These are phyloP conservation scores for Agrotis puta DNA, from an alignment of 2,888 invertebrate species.

Conservation along the genomic window DNA sequence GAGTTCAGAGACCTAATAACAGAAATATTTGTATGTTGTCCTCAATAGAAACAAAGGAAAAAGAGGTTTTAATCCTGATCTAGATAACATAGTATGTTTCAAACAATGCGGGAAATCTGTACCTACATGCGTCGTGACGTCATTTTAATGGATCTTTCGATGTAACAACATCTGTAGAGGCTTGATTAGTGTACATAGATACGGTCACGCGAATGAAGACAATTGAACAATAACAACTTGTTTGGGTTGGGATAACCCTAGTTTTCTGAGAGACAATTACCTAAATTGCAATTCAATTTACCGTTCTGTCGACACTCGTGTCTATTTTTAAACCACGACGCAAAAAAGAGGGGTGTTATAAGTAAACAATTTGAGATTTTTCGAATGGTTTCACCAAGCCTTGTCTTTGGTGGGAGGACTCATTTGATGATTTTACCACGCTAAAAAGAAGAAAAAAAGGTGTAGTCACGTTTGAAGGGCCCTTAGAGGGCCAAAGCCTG, in stretches of 20 bases:
- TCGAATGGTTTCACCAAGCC: too few relatives aligned
- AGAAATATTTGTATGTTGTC: conserved; percentile 16
- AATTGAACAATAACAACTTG: conserved; percentile 17
- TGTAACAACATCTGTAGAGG: conserved; percentile 14
- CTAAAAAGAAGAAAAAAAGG: too few relatives aligned
- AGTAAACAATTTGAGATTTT: too few relatives aligned
- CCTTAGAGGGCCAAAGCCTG: too few relatives aligned
- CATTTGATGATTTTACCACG: too few relatives aligned
- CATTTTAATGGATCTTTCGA: conserved; percentile 41
- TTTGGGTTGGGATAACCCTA: conserved; percentile 2
- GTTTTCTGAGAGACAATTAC: conserved; percentile 4
- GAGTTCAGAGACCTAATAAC: conserved; percentile 40
- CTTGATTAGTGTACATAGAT: conserved; percentile 16
- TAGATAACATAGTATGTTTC: conserved; percentile 15
- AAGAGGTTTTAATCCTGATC: conserved; percentile 6
- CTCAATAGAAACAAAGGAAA: conserved; percentile 28
- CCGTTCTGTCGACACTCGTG: background rate
- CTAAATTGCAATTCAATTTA: conserved; percentile 16
- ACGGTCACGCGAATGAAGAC: conserved; percentile 19
- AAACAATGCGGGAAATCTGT: conserved; percentile 24
- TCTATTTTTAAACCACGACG: too few relatives aligned
- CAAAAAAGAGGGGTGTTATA: too few relatives aligned
- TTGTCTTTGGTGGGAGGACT: too few relatives aligned
- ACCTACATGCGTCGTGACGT: conserved; percentile 22
- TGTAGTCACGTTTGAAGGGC: too few relatives aligned